phyloP scores from a whole-genome alignment of 2,113 vertebrate species.

The Trinectes maculatus region DNA sequence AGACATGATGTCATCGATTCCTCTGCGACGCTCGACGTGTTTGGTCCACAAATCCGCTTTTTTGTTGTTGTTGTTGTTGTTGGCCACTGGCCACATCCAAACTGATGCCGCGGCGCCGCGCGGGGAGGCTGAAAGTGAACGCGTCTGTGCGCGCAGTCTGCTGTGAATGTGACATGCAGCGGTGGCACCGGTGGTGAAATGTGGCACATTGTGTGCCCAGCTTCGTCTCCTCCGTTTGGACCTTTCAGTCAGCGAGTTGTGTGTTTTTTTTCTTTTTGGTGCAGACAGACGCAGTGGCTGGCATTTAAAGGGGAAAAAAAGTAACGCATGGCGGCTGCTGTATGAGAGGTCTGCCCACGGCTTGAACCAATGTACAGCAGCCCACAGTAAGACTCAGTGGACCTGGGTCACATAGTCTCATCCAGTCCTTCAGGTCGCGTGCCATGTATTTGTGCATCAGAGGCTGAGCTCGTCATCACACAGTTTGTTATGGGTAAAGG shows the following conservation, averaged over 20 bases:
- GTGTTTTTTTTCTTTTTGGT: slow-evolving; percentile 51
- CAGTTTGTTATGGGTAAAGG: slow-evolving; percentile 3
- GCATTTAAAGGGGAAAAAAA: slow-evolving; percentile 61
- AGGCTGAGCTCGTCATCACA: slow-evolving; percentile 10
- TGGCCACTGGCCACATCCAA: not conserved
- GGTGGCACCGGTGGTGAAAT: slow-evolving; percentile 48
- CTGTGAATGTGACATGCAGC: slow-evolving; percentile 38
- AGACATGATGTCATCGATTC: slow-evolving; percentile 83
- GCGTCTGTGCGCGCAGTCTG: slow-evolving; percentile 44
- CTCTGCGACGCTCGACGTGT: slow-evolving; percentile 61
- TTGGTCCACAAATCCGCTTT: slow-evolving; percentile 23
- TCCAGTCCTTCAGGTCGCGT: not conserved
- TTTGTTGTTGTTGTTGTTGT: too few species aligned
- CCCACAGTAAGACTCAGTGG: slow-evolving; percentile 12
- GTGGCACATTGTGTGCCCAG: slow-evolving; percentile 42
- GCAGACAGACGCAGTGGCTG: slow-evolving; percentile 80
- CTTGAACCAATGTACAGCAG: slow-evolving; percentile 45
- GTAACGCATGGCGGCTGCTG: slow-evolving; percentile 62
- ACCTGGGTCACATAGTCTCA: slow-evolving; percentile 29
- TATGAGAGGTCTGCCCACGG: slow-evolving; percentile 43
- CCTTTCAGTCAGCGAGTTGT: slow-evolving; percentile 44
- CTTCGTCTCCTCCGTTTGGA: slow-evolving; percentile 12
- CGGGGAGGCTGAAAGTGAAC: slow-evolving; percentile 25
- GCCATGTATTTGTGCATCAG: slow-evolving; percentile 9
- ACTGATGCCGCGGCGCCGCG: slow-evolving; percentile 21